These are phyloP conservation scores for Epinotia nisella DNA, from an alignment of 2,888 invertebrate species.

Conservation along the genomic window DNA sequence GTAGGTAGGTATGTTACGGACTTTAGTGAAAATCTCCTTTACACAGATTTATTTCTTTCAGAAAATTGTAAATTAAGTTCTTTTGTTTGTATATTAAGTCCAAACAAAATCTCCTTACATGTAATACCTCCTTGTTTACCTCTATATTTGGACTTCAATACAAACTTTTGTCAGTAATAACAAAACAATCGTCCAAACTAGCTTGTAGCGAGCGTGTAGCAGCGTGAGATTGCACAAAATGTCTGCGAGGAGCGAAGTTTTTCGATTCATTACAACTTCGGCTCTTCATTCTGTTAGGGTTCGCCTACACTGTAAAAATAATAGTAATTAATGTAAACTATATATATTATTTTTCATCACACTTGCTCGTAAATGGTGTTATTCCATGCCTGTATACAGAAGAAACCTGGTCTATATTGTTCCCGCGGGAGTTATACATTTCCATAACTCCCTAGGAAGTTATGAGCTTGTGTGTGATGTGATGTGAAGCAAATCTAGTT, in stretches of 20 bases:
- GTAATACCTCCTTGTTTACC: conserved; percentile 9
- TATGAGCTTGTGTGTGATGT: too few relatives aligned
- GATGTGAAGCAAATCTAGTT: too few relatives aligned
- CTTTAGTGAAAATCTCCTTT: too few relatives aligned
- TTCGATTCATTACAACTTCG: conserved; percentile 64
- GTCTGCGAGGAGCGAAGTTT: conserved; percentile 57
- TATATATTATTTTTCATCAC: too few relatives aligned
- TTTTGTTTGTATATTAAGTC: neutral
- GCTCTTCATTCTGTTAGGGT: conserved; percentile 49
- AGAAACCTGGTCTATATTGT: too few relatives aligned
- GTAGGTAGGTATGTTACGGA: too few relatives aligned
- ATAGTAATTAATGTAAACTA: neutral
- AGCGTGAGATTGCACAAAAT: conserved; percentile 55
- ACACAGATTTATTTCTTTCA: too few relatives aligned
- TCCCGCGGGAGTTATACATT: too few relatives aligned
- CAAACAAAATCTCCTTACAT: conserved; percentile 9
- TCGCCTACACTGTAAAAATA: conserved; percentile 37
- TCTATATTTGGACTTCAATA: conserved; percentile 18
- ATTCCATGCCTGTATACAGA: too few relatives aligned
- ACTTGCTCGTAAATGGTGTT: too few relatives aligned
- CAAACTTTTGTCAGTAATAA: conserved; percentile 37
- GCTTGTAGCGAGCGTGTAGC: conserved; percentile 29
- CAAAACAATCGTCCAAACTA: conserved; percentile 42
- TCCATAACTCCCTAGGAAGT: too few relatives aligned
- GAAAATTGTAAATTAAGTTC: neutral